A percentile compares a stretch with the other conserved stretches of the same genome.
phyloP scores from a whole-genome alignment of 2,797 vertebrate species.

The Chromis chromis region DNA sequence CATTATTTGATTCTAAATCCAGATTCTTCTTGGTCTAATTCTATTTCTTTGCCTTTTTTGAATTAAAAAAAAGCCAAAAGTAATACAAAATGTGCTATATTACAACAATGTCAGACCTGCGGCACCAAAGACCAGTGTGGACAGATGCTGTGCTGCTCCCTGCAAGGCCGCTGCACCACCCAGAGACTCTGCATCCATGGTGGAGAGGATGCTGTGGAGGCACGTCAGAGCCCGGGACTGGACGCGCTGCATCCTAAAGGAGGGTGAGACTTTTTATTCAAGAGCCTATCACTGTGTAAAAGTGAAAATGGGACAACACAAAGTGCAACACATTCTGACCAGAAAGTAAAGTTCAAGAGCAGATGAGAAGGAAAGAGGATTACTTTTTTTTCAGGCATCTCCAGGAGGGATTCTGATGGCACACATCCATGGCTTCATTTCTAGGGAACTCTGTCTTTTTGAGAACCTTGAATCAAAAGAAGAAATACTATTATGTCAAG shows the following conservation, averaged over 20 bases:
- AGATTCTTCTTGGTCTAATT: too few species aligned
- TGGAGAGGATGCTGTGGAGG: slow-evolving; percentile 93
- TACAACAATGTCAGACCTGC: slow-evolving; percentile 70
- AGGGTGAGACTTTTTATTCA: neutral
- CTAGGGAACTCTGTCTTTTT: slow-evolving; percentile 92
- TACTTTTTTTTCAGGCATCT: slow-evolving; percentile 93
- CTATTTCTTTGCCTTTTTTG: too few species aligned
- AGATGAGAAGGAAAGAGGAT: slow-evolving; percentile 46
- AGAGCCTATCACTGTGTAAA: neutral
- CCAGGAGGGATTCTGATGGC: slow-evolving; percentile 87
- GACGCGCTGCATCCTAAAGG: slow-evolving; percentile 88
- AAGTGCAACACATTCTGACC: neutral
- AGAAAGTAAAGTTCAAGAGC: neutral
- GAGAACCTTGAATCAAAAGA: slow-evolving; percentile 85
- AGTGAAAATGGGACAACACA: neutral
- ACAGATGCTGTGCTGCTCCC: slow-evolving; percentile 90
- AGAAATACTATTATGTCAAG: neutral
- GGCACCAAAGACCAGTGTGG: slow-evolving; percentile 88
- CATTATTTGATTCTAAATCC: too few species aligned
- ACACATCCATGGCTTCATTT: slow-evolving; percentile 86
- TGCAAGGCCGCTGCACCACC: slow-evolving; percentile 90
- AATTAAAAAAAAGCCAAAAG: neutral
- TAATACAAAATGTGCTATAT: neutral
- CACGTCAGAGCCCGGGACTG: slow-evolving; percentile 94
- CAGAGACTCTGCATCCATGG: slow-evolving; percentile 90